These are phyloP conservation scores for Strigops habroptila DNA, from an alignment of 2,113 vertebrate genomes.

Conservation along the genomic window DNA sequence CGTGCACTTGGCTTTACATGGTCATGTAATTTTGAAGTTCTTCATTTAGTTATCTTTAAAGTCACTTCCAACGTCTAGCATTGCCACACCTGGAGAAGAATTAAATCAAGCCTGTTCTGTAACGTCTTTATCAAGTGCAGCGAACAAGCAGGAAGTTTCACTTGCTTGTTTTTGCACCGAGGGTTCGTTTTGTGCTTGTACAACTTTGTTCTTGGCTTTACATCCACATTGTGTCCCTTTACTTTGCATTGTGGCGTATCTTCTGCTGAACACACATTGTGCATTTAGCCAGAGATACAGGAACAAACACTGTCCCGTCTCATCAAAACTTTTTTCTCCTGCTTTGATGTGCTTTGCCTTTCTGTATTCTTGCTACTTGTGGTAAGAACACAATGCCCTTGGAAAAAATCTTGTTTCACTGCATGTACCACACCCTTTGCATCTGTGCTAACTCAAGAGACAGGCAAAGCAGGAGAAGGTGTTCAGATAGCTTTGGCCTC, in stretches of 20 bases:
- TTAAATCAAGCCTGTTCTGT: neutral
- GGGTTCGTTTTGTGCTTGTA: neutral
- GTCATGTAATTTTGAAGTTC: neutral
- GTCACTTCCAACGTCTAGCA: neutral
- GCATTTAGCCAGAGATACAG: neutral
- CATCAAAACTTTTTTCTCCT: neutral
- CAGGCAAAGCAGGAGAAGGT: neutral
- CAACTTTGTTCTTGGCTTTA: neutral
- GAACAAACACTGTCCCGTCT: neutral
- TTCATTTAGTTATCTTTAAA: neutral
- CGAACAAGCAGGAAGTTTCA: neutral
- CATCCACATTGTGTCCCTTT: neutral
- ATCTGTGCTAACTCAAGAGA: neutral
- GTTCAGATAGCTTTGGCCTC: neutral
- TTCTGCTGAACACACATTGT: neutral
- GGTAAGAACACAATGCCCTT: neutral
- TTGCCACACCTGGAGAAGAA: neutral
- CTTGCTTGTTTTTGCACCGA: neutral
- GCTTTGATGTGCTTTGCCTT: neutral
- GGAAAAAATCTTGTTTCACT: neutral
- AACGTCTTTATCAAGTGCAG: neutral
- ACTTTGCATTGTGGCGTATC: neutral
- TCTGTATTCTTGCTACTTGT: neutral
- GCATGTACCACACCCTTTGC: neutral
- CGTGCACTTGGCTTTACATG: rapidly evolving